Base-by-base conservation (phyloP, 2,797 vertebrate species). In the Gymnoscopelus microlampas region DNA sequence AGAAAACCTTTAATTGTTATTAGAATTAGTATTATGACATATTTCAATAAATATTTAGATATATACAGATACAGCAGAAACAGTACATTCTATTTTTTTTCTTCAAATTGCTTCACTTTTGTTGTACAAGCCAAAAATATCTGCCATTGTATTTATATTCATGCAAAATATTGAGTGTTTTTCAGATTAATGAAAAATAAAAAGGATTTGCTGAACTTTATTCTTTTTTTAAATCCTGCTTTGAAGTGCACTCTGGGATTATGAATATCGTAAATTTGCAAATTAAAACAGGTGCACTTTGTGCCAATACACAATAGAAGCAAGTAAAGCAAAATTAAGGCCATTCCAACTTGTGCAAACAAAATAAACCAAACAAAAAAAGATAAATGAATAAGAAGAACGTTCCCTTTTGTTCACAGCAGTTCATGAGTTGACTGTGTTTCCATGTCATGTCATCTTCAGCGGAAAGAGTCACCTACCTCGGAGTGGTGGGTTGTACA, bases 11-110 rank as follows among this genome's bases (percentile, higher is more conserved):
- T 95, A 95, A 94, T 96, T 94, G 93, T 93, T 93, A 92, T 96
- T 96, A 92, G 95, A 96, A 95, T 96, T 91, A 90, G 94, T 94
- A 95, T 95, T 96, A 94, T 94, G 94, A 96, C 96, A 96, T 96
- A 95, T 91, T 94, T 97, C 95, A 97, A 95, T 98, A 98, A 97
- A 97, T 98, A 97, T 94, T 94, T 94, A 90, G 92, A 95, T 98
- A 97, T 97, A 93, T 98, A 98, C 96, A 97, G 91, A 91, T 92
- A 96, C 93, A 96, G 96, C 96, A 97, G 95, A 96, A 97, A 97
- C 91, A 92, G 94, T 97, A 98, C 96, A 98, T 99, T 98, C 96
- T 95, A 92, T 94, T 88, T 73, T 91, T 92, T 85, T 90, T 93
- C 93, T 93, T 94, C 93, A 94, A 93, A 94, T 94, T 93, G 92